These are phyloP conservation scores for Prionace glauca DNA, from an alignment of 2,797 vertebrate genomes.

Conservation along the genomic window DNA sequence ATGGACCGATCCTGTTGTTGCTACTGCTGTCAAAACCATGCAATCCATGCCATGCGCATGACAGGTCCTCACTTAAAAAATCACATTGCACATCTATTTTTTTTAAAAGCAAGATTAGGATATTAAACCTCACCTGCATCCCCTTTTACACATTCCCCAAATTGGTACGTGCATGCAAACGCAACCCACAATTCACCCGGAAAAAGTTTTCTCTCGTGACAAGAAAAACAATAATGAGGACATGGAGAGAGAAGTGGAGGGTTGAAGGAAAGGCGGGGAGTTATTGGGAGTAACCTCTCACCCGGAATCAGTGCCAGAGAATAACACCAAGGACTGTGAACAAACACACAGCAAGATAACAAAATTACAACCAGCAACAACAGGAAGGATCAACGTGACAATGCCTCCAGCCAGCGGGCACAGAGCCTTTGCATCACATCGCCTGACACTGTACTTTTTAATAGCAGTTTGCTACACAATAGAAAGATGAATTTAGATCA, in stretches of 20 bases:
- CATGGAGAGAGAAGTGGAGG: background rate
- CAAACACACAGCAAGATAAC: slow-evolving; percentile 9
- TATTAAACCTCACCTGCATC: background rate
- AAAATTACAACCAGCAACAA: slow-evolving; percentile 1
- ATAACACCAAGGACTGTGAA: background rate
- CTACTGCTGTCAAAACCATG: background rate
- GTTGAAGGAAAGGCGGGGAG: background rate
- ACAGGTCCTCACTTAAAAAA: background rate
- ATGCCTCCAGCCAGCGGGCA: background rate
- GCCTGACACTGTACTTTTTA: background rate
- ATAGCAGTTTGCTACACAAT: background rate
- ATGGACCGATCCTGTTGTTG: background rate
- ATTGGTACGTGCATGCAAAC: no score
- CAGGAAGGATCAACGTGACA: background rate
- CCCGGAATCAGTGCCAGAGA: slow-evolving; percentile 32
- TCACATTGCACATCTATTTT: background rate
- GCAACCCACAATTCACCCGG: background rate
- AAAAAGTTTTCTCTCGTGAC: no score
- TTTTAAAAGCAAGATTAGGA: background rate
- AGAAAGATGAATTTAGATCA: background rate
- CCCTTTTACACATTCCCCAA: background rate
- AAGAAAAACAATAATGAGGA: background rate
- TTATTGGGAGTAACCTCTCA: slow-evolving; percentile 8
- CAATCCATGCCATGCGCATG: background rate
- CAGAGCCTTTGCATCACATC: background rate